phyloP scores from a whole-genome alignment of 2,797 vertebrate genomes.

The Epinephelus coioides region DNA sequence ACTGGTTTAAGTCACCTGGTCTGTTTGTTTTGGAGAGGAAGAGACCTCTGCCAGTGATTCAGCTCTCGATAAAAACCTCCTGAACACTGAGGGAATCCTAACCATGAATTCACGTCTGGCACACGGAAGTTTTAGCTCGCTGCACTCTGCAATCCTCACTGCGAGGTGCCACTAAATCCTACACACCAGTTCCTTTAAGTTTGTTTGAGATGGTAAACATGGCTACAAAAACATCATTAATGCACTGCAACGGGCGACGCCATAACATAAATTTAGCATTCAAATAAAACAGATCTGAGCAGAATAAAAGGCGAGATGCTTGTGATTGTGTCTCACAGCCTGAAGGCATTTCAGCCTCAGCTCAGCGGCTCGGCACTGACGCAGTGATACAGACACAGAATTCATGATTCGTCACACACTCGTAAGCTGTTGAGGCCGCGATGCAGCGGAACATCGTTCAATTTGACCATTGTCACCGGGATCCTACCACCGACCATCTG shows the following conservation, averaged over 20 bases:
- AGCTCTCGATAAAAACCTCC: too few relatives aligned
- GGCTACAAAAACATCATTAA: neutral
- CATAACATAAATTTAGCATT: neutral
- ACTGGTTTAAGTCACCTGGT: too few relatives aligned
- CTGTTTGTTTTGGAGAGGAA: too few relatives aligned
- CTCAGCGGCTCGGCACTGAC: neutral
- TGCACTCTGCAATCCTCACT: too few relatives aligned
- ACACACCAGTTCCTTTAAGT: too few relatives aligned
- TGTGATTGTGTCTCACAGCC: neutral
- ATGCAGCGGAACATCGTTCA: constrained; percentile 8
- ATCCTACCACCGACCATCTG: constrained; percentile 9
- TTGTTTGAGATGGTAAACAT: neutral
- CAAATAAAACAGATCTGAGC: neutral
- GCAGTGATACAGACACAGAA: constrained; percentile 9
- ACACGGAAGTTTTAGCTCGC: too few relatives aligned
- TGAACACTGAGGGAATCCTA: too few relatives aligned
- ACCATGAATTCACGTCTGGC: too few relatives aligned
- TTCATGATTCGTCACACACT: neutral
- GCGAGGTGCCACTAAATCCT: too few relatives aligned
- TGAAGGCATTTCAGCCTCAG: too few relatives aligned
- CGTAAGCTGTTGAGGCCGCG: neutral
- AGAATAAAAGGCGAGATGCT: neutral
- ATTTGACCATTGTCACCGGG: neutral
- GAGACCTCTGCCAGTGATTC: too few relatives aligned
- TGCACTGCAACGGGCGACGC: neutral